phyloP scores from a whole-genome alignment of 92 coral and sea anemone genomes.

The Siderastrea radians region DNA sequence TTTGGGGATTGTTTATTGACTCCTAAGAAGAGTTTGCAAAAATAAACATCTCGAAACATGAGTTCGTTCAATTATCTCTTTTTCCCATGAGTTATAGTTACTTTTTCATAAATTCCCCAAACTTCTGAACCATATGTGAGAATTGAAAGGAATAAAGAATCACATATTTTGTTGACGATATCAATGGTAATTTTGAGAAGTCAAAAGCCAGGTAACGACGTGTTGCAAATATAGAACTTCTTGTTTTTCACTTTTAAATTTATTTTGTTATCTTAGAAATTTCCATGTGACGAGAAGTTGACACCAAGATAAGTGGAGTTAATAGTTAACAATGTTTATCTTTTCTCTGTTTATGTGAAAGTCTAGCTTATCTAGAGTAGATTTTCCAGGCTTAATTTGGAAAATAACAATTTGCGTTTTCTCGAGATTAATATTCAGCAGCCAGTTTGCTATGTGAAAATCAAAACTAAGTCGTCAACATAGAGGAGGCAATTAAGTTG shows the following conservation, averaged over 20 bases:
- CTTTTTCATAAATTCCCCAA: background rate
- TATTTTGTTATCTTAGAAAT: background rate
- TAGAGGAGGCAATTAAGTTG: background rate
- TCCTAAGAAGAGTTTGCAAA: background rate
- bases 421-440: background rate
- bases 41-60: background rate
- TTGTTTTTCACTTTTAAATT: background rate
- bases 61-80: background rate
- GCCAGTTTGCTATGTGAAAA: background rate
- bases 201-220: background rate
- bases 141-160: background rate
- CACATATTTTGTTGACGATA: background rate
- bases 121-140: slow-evolving; percentile 2
- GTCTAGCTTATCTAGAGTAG: background rate
- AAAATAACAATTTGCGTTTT: background rate
- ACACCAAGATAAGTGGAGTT: background rate
- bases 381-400: background rate
- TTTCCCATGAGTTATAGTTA: background rate
- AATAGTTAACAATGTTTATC: background rate
- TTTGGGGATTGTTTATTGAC: slow-evolving; percentile 2
- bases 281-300: background rate
- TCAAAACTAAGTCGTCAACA: background rate
- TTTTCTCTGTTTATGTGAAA: background rate
- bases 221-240: background rate
- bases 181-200: background rate